Percentiles rank a stretch among this genome's conserved stretches.
These are phyloP conservation scores for Disparrhopalites patrizii DNA, from an alignment of 2,888 invertebrate species.

Conservation along the genomic window DNA sequence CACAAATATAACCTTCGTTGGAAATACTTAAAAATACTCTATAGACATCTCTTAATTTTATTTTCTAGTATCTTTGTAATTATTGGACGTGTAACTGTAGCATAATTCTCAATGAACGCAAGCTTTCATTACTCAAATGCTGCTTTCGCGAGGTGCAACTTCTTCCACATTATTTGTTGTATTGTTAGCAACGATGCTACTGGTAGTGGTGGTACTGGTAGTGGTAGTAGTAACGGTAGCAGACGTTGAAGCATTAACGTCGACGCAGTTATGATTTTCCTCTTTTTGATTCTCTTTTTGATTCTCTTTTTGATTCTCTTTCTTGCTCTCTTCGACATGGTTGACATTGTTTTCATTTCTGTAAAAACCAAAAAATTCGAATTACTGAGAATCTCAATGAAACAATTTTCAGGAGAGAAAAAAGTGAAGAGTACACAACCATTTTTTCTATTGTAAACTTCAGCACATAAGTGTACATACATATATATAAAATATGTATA, in stretches of 20 bases:
- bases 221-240: no score
- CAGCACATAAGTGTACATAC: no score
- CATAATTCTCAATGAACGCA: background rate
- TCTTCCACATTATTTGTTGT: background rate
- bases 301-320: background rate
- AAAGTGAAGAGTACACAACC: no score
- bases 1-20: constrained; percentile 2
- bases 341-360: background rate
- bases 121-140: constrained; percentile 4
- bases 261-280: background rate
- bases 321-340: background rate
- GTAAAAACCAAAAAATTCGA: no score
- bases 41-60: background rate
- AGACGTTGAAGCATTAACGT: no score
- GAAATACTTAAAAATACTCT: background rate
- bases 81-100: constrained; percentile 4
- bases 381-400: no score
- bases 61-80: background rate
- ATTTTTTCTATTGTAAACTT: no score
- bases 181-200: no score
- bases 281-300: background rate
- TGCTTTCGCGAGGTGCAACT: constrained; percentile 10
- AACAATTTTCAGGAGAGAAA: no score
- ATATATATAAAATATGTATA: no score
- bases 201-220: no score